Evolutionary conservation across 2,797 vertebrate genomes (phyloP).

Genomic region (Myripristis jacobus): DNA sequence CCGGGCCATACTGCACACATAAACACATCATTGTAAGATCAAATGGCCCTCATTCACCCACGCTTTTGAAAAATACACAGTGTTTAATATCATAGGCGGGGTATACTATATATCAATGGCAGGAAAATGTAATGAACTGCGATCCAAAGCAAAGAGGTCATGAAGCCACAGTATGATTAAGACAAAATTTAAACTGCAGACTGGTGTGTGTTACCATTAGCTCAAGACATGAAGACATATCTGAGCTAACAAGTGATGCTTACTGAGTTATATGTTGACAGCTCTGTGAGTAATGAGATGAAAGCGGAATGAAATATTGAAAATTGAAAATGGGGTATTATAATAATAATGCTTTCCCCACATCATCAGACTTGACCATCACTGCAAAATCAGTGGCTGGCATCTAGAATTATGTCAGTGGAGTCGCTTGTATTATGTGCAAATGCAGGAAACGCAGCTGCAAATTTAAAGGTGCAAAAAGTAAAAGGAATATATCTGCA

Average conservation of each 20-base stretch:
- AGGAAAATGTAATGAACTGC: conserved; percentile 31
- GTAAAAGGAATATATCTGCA: no score
- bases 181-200: conserved; percentile 37
- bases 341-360: conserved; percentile 77
- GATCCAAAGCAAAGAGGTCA: conserved; percentile 36
- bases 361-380: conserved; percentile 77
- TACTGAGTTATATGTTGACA: conserved; percentile 79
- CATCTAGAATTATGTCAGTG: conserved; percentile 57
- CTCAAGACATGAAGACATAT: conserved; percentile 52
- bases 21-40: conserved; percentile 53
- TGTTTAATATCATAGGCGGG: conserved; percentile 7
- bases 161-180: conserved; percentile 26
- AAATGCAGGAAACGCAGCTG: conserved; percentile 6
- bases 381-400: conserved; percentile 63
- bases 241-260: conserved; percentile 66
- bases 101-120: not conserved
- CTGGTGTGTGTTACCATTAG: conserved; percentile 21
- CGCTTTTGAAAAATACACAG: conserved; percentile 1
- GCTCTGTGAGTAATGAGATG: conserved; percentile 72
- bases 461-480: not conserved
- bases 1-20: conserved; percentile 46
- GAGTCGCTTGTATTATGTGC: conserved; percentile 58
- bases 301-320: conserved; percentile 81
- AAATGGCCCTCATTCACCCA: conserved; percentile 15
- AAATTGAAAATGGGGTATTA: conserved; percentile 77